Base-by-base conservation (phyloP, 2,113 vertebrate genomes). In the Chloebia gouldiae region DNA sequence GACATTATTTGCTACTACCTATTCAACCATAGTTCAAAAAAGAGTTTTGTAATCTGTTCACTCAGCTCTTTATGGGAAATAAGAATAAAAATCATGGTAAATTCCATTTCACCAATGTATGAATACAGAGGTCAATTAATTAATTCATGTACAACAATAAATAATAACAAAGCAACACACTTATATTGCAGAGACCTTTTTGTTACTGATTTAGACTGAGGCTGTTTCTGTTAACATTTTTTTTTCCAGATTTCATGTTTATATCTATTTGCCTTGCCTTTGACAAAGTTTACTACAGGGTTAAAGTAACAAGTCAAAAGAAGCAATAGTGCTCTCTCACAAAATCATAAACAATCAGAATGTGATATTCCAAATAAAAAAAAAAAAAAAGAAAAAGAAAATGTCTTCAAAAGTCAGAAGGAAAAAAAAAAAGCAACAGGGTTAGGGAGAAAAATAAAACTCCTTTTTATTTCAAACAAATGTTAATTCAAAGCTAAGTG, bases 401-500 rank as follows among this genome's bases (percentile, higher is more conserved):
- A 72, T 18, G 12, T 40, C 31, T 88, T 71, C 71, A 90, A 81
- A 91, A 87, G 22, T 39, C 15, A 82, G 16, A 8, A 64, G 27
- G n/a, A n/a, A 31, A 60, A 77, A 53, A 50, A 35, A 18, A 37
- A 49, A 12, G 6, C 4, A 73, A 28, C 1, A 54, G 19, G 4
- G 9, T 44, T 85, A 13, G 23, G 7, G 24, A 27, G 44, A 1
- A 57, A 90, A 92, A 75, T 64, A 75, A 96, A 70, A 28, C 63
- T 85, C 25, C 13, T 66, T 90, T 93, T 86, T 86, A 83, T 94
- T 96, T 92, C 76, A 90, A 93, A 96, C 76, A 95, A 96, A 96
- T 81, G 85, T 66, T 90, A 93, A 94, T 93, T 95, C 90, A 92
- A 93, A 94, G 64, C 68, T 92, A 77, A 97, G 21, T 92, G 82